Conservation (phyloP, 2,113 vertebrate genomes). For the Engraulis encrasicolus region DNA sequence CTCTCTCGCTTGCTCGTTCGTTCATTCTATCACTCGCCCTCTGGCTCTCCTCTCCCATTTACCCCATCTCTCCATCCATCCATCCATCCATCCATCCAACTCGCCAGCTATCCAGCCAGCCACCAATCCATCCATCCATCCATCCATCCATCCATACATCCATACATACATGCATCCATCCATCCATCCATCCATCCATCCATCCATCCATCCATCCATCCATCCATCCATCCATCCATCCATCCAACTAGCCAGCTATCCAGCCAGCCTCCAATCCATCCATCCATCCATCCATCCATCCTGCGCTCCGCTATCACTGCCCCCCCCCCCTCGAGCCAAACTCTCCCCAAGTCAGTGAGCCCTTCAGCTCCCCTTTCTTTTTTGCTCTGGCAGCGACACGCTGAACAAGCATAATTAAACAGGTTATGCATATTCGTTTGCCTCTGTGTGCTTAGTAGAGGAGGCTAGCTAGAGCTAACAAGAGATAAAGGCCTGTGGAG, state of each 20-base stretch:
- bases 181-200: neutral
- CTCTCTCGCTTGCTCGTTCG: too few relatives aligned
- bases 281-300: neutral
- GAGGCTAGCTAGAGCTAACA: too few relatives aligned
- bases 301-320: constrained; percentile 31
- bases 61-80: too few relatives aligned
- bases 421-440: neutral
- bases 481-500: neutral
- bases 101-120: neutral
- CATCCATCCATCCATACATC: neutral
- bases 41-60: neutral
- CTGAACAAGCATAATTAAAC: neutral
- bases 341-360: neutral
- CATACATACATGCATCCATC: neutral
- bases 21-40: neutral
- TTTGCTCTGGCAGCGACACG: neutral
- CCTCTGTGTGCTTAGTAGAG: neutral
- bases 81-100: neutral
- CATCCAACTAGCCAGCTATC: neutral
- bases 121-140: neutral
- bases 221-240: constrained; percentile 17
- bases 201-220: neutral
- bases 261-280: neutral
- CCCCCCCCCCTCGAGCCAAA: neutral
- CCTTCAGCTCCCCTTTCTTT: too few relatives aligned